A percentile compares a stretch with the other conserved stretches of the same genome.
These are phyloP conservation scores for Pyrocephalus nanus DNA, from an alignment of 2,797 vertebrate genomes.

Conservation along the genomic window DNA sequence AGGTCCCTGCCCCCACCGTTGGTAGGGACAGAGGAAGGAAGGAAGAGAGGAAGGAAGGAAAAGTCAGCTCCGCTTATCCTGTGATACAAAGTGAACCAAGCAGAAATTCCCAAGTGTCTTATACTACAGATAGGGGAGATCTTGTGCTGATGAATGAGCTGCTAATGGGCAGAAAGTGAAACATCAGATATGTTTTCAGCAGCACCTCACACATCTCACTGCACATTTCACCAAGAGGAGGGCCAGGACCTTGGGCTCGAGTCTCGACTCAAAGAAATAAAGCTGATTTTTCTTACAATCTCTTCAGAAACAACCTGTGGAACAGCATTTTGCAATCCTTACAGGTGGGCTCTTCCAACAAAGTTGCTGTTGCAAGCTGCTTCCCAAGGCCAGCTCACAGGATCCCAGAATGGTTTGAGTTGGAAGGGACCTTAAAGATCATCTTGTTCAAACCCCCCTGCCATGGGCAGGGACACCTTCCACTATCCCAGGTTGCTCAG, in stretches of 20 bases:
- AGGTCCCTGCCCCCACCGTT: neutral
- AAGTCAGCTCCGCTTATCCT: neutral
- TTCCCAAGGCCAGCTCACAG: neutral
- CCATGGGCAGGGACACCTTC: neutral
- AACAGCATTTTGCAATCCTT: neutral
- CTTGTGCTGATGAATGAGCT: neutral
- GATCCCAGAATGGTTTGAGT: neutral
- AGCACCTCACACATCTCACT: neutral
- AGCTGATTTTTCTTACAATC: neutral
- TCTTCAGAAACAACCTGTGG: neutral
- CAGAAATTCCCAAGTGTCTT: neutral
- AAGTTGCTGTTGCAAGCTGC: neutral
- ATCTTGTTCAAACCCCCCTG: neutral
- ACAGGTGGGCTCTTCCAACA: neutral
- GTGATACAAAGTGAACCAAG: neutral
- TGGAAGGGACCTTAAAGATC: neutral
- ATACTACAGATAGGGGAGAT: neutral
- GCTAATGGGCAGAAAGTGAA: neutral
- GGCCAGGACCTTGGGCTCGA: neutral
- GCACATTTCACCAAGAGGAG: neutral
- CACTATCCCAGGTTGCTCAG: fast-evolving
- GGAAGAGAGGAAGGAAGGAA: neutral
- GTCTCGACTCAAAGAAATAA: neutral
- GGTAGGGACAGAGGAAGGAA: neutral
- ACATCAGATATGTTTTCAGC: neutral